Evolutionary conservation across 2,113 vertebrate genomes (phyloP), one percentile per base, ranked within the genome.

Genomic region (Strigops habroptila): DNA sequence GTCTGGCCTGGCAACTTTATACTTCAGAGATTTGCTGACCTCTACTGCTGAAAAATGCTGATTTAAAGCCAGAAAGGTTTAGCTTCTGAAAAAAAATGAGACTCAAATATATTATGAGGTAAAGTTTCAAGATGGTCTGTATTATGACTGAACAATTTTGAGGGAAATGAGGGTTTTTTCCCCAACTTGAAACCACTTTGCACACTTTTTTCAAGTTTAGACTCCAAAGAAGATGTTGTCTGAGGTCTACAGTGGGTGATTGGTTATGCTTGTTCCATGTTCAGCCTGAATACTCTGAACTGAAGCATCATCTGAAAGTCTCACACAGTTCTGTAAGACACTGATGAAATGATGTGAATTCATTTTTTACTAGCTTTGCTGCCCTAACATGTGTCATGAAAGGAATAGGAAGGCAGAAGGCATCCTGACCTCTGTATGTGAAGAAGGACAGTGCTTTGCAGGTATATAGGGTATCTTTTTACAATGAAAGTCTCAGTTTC

Each of bases 131-230:
- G 35, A 21, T 48, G 2, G 2, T 64, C 19, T 92, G 28, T 41
- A 33, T 5, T 82, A 15, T 33, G 10, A 68, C 13, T 27, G 53
- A 46, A 49, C 5, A 39, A 2, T 49, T 78, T 75, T 65, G 12
- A 76, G 49, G 16, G 21, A 48, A 82, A 83, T 5, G 8, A 4
- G 5, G 1, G 0, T 2, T 18, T 44, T 10, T 62, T 3, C 1
- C 1, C 4, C 17, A 19, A 3, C 21, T 70, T 87, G 30, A 85
- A 85, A 79, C 7, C 10, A 48, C 49, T 62, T 84, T 24, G 4
- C 1, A 46, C 23, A n/a, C 65, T 43, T 48, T 55, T 64, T 81
- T 27, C n/a, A 76, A 62, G 23, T 44, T 65, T 39, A 81, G 73
- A 73, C 13, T 59, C 19, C 30, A 65, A 62, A 60, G n/a, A 69